phyloP scores from a whole-genome alignment of 2,888 invertebrate genomes.

The Machimus atricapillus region DNA sequence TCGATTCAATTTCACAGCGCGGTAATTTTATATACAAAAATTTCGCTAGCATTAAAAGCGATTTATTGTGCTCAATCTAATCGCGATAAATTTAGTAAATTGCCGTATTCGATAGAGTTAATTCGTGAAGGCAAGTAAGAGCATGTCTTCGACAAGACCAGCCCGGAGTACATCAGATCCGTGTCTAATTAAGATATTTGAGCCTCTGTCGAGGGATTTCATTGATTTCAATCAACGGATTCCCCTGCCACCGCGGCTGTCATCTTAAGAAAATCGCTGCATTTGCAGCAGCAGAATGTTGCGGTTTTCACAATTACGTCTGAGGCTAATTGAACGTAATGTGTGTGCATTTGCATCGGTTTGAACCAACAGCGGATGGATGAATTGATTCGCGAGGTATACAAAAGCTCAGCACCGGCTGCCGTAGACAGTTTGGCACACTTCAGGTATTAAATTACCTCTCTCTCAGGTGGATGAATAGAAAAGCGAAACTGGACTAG shows the following conservation, averaged over 20 bases:
- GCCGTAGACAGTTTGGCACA: slow-evolving; percentile 43
- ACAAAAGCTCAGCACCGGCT: neutral
- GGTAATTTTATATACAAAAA: neutral
- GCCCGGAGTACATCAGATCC: neutral
- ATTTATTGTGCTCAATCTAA: neutral
- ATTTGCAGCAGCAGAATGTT: neutral
- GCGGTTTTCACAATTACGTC: slow-evolving; percentile 29
- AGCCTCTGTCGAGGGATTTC: neutral
- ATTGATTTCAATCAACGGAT: neutral
- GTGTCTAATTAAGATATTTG: slow-evolving; percentile 20
- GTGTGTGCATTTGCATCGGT: slow-evolving; percentile 16
- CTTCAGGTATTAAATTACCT: slow-evolving; percentile 44
- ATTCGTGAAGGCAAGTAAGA: neutral
- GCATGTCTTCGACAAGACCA: neutral
- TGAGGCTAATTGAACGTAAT: slow-evolving; percentile 27
- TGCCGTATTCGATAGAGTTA: neutral
- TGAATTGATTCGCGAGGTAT: neutral
- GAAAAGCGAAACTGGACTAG: slow-evolving; percentile 15
- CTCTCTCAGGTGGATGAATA: slow-evolving; percentile 8
- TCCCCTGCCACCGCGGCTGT: neutral
- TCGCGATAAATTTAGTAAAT: slow-evolving; percentile 4
- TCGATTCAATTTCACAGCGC: neutral
- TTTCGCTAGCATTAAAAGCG: neutral
- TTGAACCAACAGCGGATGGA: neutral
- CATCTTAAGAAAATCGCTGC: neutral